Conservation (phyloP, 1,140 invertebrate genomes). For the Drosophila parabipectinata region DNA sequence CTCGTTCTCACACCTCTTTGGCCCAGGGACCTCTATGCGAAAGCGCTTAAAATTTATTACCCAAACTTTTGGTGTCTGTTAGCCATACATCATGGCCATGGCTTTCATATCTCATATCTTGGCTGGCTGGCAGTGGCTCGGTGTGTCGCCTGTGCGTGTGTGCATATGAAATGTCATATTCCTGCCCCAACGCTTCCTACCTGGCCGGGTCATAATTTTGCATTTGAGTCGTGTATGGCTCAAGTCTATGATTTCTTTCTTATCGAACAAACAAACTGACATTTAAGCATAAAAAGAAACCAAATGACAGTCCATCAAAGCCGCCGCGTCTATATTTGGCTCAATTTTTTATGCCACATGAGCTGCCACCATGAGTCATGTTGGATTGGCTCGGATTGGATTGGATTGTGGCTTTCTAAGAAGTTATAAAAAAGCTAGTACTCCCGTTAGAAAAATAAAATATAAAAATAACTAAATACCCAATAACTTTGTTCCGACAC, state of each 20-base stretch:
- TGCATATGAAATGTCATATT: conserved; percentile 72
- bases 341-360: conserved; percentile 57
- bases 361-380: conserved; percentile 48
- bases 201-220: conserved; percentile 58
- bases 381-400: not conserved
- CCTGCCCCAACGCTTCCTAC: conserved; percentile 20
- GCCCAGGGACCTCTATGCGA: conserved; percentile 34
- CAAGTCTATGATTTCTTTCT: conserved; percentile 25
- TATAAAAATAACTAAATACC: not conserved
- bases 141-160: conserved; percentile 58
- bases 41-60: conserved; percentile 80
- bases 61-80: conserved; percentile 74
- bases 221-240: conserved; percentile 31
- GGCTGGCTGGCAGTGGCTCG: conserved; percentile 19
- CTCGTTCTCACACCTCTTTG: conserved; percentile 1
- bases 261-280: conserved; percentile 78
- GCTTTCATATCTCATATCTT: conserved; percentile 61
- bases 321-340: conserved; percentile 46
- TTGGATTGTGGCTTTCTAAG: not conserved
- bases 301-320: conserved; percentile 58
- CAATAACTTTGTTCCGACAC: not conserved
- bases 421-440: not conserved
- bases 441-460: not conserved
- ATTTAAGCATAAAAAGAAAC: conserved; percentile 67
- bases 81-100: conserved; percentile 67